Conservation (phyloP, 2,888 invertebrate species). For the Parapristionchus giblindavisi region DNA sequence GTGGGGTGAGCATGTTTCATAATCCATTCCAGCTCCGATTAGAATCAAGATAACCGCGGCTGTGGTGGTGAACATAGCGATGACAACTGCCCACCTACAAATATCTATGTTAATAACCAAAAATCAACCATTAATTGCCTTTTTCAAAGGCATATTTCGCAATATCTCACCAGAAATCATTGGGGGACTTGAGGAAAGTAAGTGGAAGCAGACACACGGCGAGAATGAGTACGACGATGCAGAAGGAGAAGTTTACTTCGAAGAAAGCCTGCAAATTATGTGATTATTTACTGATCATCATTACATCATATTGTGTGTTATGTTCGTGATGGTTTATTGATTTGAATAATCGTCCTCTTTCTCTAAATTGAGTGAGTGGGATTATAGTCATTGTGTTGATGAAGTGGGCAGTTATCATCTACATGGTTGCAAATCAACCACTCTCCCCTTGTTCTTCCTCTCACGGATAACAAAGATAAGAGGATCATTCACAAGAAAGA, state of each 20-base stretch:
- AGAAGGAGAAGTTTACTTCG: slow-evolving; percentile 54
- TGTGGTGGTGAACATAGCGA: slow-evolving; percentile 67
- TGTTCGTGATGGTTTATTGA: too few species aligned
- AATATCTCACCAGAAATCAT: slow-evolving; percentile 64
- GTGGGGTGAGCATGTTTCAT: slow-evolving; percentile 46
- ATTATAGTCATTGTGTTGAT: too few species aligned
- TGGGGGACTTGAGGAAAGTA: slow-evolving; percentile 66
- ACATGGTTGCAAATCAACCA: too few species aligned
- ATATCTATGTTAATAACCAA: slow-evolving; percentile 32
- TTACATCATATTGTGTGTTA: too few species aligned
- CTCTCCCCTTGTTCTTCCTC: too few species aligned
- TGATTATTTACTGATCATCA: neutral
- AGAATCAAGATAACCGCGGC: slow-evolving; percentile 64
- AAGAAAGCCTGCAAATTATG: slow-evolving; percentile 50
- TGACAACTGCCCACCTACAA: slow-evolving; percentile 64
- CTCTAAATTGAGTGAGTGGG: too few species aligned
- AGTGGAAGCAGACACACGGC: slow-evolving; percentile 63
- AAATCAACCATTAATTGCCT: neutral
- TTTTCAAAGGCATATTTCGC: neutral
- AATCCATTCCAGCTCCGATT: slow-evolving; percentile 61
- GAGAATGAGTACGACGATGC: slow-evolving; percentile 61
- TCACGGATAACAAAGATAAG: too few species aligned
- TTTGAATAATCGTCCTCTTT: too few species aligned
- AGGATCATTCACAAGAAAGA: too few species aligned
- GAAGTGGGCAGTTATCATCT: too few species aligned